Evolutionary conservation across 2,797 vertebrate genomes (phyloP), one percentile per base, ranked within the genome.

Genomic region (Acrocephalus scirpaceus): DNA sequence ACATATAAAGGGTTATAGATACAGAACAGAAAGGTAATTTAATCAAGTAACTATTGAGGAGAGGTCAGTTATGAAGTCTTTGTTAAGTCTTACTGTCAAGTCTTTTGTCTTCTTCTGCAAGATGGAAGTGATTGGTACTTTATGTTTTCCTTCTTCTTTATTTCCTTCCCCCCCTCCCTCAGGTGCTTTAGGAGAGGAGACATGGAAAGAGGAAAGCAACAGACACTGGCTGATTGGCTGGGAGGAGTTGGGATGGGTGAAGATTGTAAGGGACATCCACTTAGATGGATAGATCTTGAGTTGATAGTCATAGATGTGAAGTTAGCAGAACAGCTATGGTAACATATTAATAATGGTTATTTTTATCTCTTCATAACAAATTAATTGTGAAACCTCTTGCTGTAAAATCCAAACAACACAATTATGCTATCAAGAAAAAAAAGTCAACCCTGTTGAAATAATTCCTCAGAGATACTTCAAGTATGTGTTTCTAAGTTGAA

Each of bases 161-260:
- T 74, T 56, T 22, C n/a, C 6, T 51, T 34, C 1, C 13, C 7
- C 5, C 6, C 2, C 2, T 13, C 2, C 1, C 5, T 13, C 13
- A 16, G 2, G 22, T 70, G 12, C 2, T 25, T 83, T 80, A 38
- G 7, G 12, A 77, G 15, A 76, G 8, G 60, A 60, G 16, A 34
- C 0, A 3, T 26, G 8, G 13, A 51, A 70, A 42, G 3, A 19
- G 20, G 9, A 90, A 58, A 74, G 7, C 9, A 58, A 40, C 9
- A 65, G 22, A 34, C 0, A 16, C 4, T 50, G 30, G 3, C 23
- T 45, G 48, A 30, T 21, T 62, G 16, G 1, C 1, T 60, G 16
- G 9, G 23, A 29, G 40, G 5, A 29, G 19, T 15, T 0, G 1
- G 4, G 4, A 7, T 19, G 25, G 30, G 17, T 54, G 47, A 4